A percentile compares a stretch with the other conserved stretches of the same genome.
Evolutionary conservation across 2,113 vertebrate genomes (phyloP).

Genomic region (Platichthys stellatus): DNA sequence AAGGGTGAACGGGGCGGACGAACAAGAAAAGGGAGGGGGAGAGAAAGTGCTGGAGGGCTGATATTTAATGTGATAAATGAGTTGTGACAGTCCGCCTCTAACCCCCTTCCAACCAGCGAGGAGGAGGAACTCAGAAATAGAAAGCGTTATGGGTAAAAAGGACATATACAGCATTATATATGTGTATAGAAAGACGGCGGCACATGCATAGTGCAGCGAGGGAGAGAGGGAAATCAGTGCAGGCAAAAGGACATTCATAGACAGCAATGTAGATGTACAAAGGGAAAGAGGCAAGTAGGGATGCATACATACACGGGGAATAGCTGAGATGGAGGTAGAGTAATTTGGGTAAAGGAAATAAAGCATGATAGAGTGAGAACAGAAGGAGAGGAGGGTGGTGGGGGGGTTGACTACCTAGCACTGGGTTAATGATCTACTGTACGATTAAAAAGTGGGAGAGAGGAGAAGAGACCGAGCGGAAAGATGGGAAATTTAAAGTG

Average conservation of each 20-base stretch:
- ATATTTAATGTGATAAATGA: slow-evolving; percentile 88
- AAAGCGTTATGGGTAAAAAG: slow-evolving; percentile 77
- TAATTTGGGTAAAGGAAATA: slow-evolving; percentile 67
- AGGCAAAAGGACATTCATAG: slow-evolving; percentile 56
- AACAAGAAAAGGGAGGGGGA: slow-evolving; percentile 39
- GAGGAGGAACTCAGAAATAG: slow-evolving; percentile 81
- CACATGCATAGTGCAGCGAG: not conserved
- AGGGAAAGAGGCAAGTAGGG: slow-evolving; percentile 50
- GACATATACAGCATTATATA: slow-evolving; percentile 69
- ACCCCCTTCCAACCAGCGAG: slow-evolving; percentile 79
- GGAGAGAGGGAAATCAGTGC: slow-evolving; percentile 34
- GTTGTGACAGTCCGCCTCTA: slow-evolving; percentile 83
- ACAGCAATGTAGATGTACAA: slow-evolving; percentile 60
- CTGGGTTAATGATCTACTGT: slow-evolving; percentile 65
- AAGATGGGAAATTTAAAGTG: slow-evolving; percentile 28
- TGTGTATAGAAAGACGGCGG: slow-evolving; percentile 59
- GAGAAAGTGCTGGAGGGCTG: slow-evolving; percentile 78
- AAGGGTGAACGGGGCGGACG: slow-evolving; percentile 34
- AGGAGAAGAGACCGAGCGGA: not conserved
- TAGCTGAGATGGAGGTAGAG: slow-evolving; percentile 43
- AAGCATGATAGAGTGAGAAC: slow-evolving; percentile 40
- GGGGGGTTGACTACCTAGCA: slow-evolving; percentile 39
- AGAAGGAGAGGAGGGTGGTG: not conserved
- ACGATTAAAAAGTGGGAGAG: slow-evolving; percentile 39
- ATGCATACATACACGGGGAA: slow-evolving; percentile 59